Base-by-base conservation (phyloP, 2,888 invertebrate species). In the Drosophila emarginata region DNA sequence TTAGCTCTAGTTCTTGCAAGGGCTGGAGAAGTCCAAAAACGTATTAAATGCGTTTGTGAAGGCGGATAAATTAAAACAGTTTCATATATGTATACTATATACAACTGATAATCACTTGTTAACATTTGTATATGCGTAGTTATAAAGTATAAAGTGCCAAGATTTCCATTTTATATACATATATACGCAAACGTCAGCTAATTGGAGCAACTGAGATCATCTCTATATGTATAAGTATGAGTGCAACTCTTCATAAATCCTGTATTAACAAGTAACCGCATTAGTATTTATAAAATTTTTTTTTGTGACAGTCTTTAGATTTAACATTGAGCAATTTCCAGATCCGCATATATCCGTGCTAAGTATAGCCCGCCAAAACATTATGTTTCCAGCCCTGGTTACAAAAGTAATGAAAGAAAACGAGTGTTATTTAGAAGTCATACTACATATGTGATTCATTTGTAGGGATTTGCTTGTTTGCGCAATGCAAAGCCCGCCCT, bases 391-490 rank as follows among this genome's bases (percentile, higher is more conserved):
- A 57, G 37, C 56, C 36, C 37, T 57, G 12, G 54, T 57, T 39
- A 52, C 52, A 36, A 54, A 54, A 54, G 45, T 54, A 54, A 54
- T 54, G 32, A 54, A 28, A 54, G 45, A 45, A 45, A 45, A 45
- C 18, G 45, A 45, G 45, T 45, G 45, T 45, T 45, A 45, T 45
- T 45, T 21, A 45, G 21, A 54, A 36, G 54, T 36, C 36, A 54
- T 54, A 54, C 12, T 54, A 54, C 54, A 66, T 66, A 59, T 71
- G 72, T 81, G 81, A 81, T 83, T 81, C 87, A 86, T 67, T 73
- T 72, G 72, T 72, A 72, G 72, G 71, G 72, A 72, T 81, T 81
- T 81, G 86, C 75, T 77, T 83, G 70, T 70, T 81, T 79, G 81
- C 77, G 79, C 67, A 75, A 75, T 61, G 61, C 50, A 69, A 73